Percentiles rank a stretch among this genome's conserved stretches.
Conservation (phyloP, 1,140 invertebrate genomes). For the Acyrthosiphon pisum region DNA sequence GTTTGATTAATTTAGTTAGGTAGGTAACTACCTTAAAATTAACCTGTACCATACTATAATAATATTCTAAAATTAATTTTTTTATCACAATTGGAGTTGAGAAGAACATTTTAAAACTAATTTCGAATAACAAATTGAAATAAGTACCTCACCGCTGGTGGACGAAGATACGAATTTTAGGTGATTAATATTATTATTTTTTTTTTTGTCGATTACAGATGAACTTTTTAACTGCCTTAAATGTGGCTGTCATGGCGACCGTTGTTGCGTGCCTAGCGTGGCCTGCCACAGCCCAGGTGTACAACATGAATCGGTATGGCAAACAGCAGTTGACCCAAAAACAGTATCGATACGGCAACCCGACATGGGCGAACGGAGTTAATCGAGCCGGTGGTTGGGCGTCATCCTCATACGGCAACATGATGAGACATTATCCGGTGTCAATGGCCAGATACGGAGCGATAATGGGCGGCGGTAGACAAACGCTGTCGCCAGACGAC, state of each 20-base stretch:
- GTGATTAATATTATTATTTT: neutral
- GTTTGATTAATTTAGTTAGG: neutral
- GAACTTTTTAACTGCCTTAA: neutral
- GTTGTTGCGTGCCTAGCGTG: neutral
- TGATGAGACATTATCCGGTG: conserved; percentile 43
- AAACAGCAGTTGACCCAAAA: conserved; percentile 22
- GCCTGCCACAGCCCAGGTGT: neutral
- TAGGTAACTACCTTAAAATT: neutral
- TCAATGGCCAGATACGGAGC: conserved; percentile 18
- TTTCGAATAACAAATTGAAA: neutral
- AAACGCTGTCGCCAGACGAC: neutral
- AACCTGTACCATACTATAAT: neutral
- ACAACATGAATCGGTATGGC: neutral
- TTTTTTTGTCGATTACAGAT: neutral
- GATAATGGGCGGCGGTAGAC: neutral
- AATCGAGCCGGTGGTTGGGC: neutral
- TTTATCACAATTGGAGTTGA: no score
- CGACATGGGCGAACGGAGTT: neutral
- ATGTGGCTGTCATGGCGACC: neutral
- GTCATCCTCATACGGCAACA: neutral
- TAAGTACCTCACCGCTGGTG: neutral
- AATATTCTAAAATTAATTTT: neutral
- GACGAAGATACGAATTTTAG: neutral
- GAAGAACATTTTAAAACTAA: no score
- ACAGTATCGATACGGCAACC: conserved; percentile 8